Base-by-base conservation (phyloP, 2,888 invertebrate species). In the Gastracanthus pulcherrimus region DNA sequence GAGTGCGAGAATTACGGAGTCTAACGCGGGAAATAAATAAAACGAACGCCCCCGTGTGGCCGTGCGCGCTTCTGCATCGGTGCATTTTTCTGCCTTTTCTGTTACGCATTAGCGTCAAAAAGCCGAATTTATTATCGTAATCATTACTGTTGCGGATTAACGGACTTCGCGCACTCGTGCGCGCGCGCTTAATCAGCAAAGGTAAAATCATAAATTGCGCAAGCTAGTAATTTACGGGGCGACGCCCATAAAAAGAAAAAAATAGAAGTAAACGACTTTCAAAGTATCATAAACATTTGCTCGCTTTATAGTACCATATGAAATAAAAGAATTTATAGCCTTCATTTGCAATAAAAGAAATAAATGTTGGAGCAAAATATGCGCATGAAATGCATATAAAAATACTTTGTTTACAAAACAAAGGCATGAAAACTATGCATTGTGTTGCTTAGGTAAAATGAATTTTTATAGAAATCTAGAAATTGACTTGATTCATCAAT, bases 251-350 rank as follows among this genome's bases (percentile, higher is more conserved):
- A 64, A 75, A 19, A 11, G 31, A n/a, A 36, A 55, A 55, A 71
- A 71, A n/a, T 29, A 36, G 36, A 51, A 36, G 16, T 7, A 6
- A 45, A 48, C 13, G 64, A 64, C 60, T 64, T 64, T 36, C 16
- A 75, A 75, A 31, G 45, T 64, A 23, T 38, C 71, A 36, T 60
- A 60, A 72, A 72, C 64, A n/a, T 48, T 64, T 36, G 31, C 23
- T 31, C n/a, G 62, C 19, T 64, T 62, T 75, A 71, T 58, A n/a
- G n/a, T 55, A n/a, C 38, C 45, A 13, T 6, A n/a, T 7, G 45
- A 45, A 45, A 45, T 45, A n/a, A n/a, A 45, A 45, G 11, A 45
- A 45, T 45, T 45, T 45, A 45, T 45, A n/a, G 31, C n/a, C 31
- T 29, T 60, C 29, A 31, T 31, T 51, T 7, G 13, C 31, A n/a